Conservation (phyloP, 1,140 invertebrate genomes). For the Hermatobates lingyangjiaoensis region DNA sequence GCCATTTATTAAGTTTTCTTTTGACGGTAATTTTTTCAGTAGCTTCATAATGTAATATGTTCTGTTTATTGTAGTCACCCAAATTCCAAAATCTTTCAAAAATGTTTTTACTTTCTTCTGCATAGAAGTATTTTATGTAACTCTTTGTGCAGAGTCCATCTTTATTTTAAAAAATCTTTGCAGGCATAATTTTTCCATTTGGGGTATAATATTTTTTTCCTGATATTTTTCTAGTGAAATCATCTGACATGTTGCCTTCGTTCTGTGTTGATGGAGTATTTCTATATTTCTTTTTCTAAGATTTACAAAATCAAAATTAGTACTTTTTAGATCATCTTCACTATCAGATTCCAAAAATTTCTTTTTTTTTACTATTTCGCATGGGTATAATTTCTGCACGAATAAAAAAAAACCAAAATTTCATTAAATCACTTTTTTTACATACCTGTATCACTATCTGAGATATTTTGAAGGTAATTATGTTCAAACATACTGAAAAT, state of each 20-base stretch:
- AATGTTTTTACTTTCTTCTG: constrained; percentile 12
- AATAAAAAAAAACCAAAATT: too few species aligned
- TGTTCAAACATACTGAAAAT: too few species aligned
- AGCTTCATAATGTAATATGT: constrained; percentile 11
- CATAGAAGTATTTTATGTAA: constrained; percentile 11
- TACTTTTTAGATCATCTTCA: neutral
- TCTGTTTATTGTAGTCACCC: constrained; percentile 13
- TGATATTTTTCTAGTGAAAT: neutral
- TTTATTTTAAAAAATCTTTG: constrained; percentile 12
- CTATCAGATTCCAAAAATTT: neutral
- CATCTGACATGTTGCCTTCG: too few species aligned
- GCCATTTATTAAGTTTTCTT: constrained; percentile 8
- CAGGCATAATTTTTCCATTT: constrained; percentile 9
- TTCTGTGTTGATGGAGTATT: neutral
- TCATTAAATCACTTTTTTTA: too few species aligned
- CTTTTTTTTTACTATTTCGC: too few species aligned
- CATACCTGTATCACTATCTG: too few species aligned
- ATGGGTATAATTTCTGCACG: too few species aligned
- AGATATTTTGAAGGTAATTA: too few species aligned
- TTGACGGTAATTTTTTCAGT: constrained; percentile 1
- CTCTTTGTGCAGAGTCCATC: constrained; percentile 9
- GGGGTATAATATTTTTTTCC: neutral
- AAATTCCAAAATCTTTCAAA: constrained; percentile 14
- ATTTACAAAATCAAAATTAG: neutral
- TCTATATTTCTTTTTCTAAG: neutral